Conservation (phyloP, 2,113 vertebrate genomes). For the Forbesichthys agassizii region DNA sequence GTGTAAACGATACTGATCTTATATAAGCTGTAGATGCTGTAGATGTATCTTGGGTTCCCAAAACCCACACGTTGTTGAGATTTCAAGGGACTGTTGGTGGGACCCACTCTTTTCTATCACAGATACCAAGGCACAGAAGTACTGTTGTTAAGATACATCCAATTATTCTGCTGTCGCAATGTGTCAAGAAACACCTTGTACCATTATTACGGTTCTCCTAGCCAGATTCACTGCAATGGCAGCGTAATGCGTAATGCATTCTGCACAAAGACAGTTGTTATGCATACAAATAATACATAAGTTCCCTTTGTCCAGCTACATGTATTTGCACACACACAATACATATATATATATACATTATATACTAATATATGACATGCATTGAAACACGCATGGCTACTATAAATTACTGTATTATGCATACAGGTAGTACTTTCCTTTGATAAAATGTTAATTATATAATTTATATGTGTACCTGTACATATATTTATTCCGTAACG, state of each 20-base stretch:
- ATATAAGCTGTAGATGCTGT: neutral
- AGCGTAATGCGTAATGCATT: neutral
- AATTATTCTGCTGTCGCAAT: slow-evolving; percentile 42
- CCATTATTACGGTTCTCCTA: slow-evolving; percentile 37
- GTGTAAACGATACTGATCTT: slow-evolving; percentile 31
- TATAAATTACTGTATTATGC: neutral
- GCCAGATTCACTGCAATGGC: neutral
- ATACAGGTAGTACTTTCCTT: neutral
- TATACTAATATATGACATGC: neutral
- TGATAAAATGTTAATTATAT: neutral
- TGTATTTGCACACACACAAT: slow-evolving; percentile 13
- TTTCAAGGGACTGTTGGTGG: slow-evolving; percentile 16
- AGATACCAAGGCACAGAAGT: slow-evolving; percentile 15
- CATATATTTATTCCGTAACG: neutral
- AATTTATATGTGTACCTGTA: no score
- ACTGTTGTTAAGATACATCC: slow-evolving; percentile 29
- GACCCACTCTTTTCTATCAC: slow-evolving; percentile 33
- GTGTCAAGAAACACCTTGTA: slow-evolving; percentile 37
- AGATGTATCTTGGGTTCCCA: slow-evolving; percentile 1
- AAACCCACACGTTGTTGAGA: slow-evolving; percentile 18
- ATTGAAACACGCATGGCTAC: slow-evolving; percentile 6
- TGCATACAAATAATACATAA: slow-evolving; percentile 36
- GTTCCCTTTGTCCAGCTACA: slow-evolving; percentile 18
- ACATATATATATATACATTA: slow-evolving; percentile 1
- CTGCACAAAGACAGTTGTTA: slow-evolving; percentile 31